These are phyloP conservation scores for Percopsis transmontana DNA, from an alignment of 2,113 vertebrate genomes.

Conservation along the genomic window DNA sequence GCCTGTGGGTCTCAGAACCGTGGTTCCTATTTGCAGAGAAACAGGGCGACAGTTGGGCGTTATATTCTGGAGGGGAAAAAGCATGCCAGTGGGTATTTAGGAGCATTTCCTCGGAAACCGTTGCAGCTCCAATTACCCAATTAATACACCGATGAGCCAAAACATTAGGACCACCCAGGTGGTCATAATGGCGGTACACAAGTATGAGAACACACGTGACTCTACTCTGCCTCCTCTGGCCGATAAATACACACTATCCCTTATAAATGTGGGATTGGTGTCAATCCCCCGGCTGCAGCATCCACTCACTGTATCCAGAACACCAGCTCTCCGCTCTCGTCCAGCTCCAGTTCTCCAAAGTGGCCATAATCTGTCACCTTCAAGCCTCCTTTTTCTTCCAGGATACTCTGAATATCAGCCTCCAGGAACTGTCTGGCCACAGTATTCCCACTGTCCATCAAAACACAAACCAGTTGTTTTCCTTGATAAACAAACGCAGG, in stretches of 20 bases:
- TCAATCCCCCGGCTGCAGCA: neutral
- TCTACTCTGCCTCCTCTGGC: too few relatives aligned
- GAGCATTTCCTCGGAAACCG: too few relatives aligned
- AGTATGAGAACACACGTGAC: too few relatives aligned
- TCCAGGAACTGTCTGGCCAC: conserved; percentile 19
- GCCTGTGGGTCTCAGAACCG: conserved; percentile 74
- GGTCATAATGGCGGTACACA: too few relatives aligned
- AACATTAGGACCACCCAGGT: too few relatives aligned
- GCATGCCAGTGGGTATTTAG: too few relatives aligned
- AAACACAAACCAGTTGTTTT: neutral
- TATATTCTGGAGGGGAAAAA: neutral
- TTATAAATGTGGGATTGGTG: neutral
- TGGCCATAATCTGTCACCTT: conserved; percentile 78
- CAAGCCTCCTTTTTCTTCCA: conserved; percentile 84
- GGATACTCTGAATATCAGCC: conserved; percentile 54
- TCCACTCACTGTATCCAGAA: conserved; percentile 89
- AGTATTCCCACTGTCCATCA: conserved; percentile 21
- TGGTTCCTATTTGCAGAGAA: conserved; percentile 80
- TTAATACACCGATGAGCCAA: too few relatives aligned
- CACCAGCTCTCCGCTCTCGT: conserved; percentile 72
- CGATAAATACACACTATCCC: too few relatives aligned
- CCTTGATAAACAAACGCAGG: neutral
- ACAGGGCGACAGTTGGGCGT: too few relatives aligned
- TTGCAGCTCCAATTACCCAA: too few relatives aligned
- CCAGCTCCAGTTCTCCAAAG: conserved; percentile 84